These are phyloP conservation scores for Tyrophagus putrescentiae DNA, from an alignment of 1,140 invertebrate genomes.

Conservation along the genomic window DNA sequence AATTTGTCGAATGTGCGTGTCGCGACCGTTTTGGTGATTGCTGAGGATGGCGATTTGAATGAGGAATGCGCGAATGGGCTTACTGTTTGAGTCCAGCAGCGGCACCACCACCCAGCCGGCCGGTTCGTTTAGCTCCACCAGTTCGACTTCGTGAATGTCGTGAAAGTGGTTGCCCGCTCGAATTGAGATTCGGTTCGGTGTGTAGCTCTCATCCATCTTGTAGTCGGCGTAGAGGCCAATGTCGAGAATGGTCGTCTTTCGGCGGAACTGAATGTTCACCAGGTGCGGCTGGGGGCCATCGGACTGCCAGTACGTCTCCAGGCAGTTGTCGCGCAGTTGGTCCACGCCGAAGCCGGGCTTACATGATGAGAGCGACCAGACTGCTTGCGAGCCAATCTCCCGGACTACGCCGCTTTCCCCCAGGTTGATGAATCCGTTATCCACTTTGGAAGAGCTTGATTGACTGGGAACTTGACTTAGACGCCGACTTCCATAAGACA, in stretches of 20 bases:
- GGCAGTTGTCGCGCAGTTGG: conserved; percentile 79
- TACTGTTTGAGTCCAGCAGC: conserved; percentile 70
- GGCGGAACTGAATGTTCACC: conserved; percentile 91
- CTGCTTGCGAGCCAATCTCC: conserved; percentile 88
- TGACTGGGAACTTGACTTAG: conserved; percentile 1
- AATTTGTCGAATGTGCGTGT: conserved; percentile 93
- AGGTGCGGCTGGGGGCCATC: conserved; percentile 94
- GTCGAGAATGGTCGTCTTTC: conserved; percentile 85
- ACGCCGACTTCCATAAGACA: conserved; percentile 1
- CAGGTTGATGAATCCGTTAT: conserved; percentile 37
- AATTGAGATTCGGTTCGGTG: conserved; percentile 86
- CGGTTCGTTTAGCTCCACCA: conserved; percentile 82
- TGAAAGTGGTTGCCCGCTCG: conserved; percentile 90
- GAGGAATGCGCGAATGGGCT: conserved; percentile 83
- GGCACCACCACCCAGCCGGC: conserved; percentile 87
- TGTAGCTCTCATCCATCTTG: conserved; percentile 97
- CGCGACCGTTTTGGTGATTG: conserved; percentile 95
- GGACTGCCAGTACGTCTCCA: conserved; percentile 98
- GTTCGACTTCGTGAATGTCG: conserved; percentile 91
- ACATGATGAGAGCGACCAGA: conserved; percentile 94
- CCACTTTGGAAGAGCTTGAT: background rate
- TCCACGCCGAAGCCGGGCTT: conserved; percentile 97
- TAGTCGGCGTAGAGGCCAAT: conserved; percentile 95
- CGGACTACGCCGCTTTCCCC: conserved; percentile 50
- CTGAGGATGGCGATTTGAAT: conserved; percentile 90